Base-by-base conservation (phyloP, 1,140 invertebrate species). In the Dreissena rostriformis region DNA sequence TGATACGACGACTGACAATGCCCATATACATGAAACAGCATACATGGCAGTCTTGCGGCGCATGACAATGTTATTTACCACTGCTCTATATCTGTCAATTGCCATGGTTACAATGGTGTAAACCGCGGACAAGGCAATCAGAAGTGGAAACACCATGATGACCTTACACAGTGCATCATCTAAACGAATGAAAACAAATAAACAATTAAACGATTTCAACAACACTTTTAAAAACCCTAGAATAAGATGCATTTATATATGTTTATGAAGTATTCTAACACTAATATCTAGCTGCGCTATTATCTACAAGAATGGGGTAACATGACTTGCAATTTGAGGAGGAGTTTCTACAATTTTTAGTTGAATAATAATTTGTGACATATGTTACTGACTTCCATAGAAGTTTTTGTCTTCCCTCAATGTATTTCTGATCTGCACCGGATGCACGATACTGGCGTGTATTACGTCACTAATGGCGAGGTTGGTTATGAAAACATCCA, bases 401-500 rank as follows among this genome's bases (percentile, higher is more conserved):
- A 83, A 83, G 49, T 75, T 73, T 19, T 68, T 22, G n/a, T 76
- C 49, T 2, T 24, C 22, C 28, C 11, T 8, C 17, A 65, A 49
- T 2, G 26, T 55, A n/a, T 74, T 83, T 39, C 70, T 76, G 22
- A 83, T 68, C 24, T 83, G 73, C 7, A 83, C 19, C 5, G 81
- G 72, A 19, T 19, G 53, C 12, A 83, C 72, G 53, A 83, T 51
- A 0, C 61, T 63, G 8, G 73, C 81, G 19, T 83, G 81, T 10
- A 83, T 17, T 28, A 83, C 70, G 52, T 83, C 81, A 65, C 81
- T 68, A 14, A 53, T 26, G 4, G 81, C 73, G 51, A 83, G 52
- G 29, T 83, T 83, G 26, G 66, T 76, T 14, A 83, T n/a, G 71
- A 76, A 83, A 12, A 83, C 67, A 57, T 83, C 81, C 7, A 67